Percentiles rank a stretch among this genome's conserved stretches.
phyloP scores from a whole-genome alignment of 2,113 vertebrate genomes.

The Pterocles gutturalis region DNA sequence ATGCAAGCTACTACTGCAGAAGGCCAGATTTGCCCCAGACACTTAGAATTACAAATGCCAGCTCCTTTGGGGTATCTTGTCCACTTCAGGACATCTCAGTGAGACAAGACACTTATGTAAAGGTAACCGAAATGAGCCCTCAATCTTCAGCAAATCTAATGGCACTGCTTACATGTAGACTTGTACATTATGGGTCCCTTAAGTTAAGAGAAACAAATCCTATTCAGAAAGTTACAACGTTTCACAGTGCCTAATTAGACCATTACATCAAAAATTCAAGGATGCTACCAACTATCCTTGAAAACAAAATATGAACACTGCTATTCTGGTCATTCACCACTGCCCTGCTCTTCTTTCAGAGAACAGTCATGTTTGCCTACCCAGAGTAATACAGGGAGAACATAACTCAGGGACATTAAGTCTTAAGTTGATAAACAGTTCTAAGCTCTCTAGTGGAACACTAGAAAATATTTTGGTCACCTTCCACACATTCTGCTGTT shows the following conservation, averaged over 20 bases:
- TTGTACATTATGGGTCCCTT: background rate
- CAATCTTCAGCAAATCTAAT: background rate
- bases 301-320: background rate
- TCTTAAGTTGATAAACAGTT: background rate
- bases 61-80: background rate
- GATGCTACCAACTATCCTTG: background rate
- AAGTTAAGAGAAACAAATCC: background rate
- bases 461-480: background rate
- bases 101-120: background rate
- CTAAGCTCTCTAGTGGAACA: background rate
- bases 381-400: background rate
- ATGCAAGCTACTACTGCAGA: background rate
- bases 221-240: background rate
- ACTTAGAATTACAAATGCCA: background rate
- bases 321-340: background rate
- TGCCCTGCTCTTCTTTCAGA: background rate
- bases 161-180: background rate
- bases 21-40: background rate
- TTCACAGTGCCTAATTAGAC: background rate
- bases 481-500: background rate
- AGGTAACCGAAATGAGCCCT: background rate
- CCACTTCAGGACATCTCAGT: background rate
- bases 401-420: background rate
- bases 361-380: background rate
- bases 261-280: background rate